Conservation (phyloP, 2,797 vertebrate genomes). For the Acridotheres tristis region DNA sequence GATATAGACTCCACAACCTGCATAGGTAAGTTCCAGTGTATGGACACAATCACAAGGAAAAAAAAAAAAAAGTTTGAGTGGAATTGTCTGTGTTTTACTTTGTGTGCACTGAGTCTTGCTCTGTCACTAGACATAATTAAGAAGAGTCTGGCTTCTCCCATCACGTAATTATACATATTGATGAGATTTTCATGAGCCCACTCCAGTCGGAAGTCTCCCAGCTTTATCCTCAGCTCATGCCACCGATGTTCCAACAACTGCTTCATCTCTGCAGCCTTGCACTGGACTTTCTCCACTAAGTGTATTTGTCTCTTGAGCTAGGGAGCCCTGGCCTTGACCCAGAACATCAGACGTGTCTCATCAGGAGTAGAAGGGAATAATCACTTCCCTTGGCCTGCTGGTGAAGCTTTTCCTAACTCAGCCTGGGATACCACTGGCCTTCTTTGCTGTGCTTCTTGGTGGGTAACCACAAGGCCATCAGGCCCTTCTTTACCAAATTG, state of each 20-base stretch:
- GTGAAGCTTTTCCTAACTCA: not conserved
- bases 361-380: not conserved
- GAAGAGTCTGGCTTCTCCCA: not conserved
- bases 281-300: not conserved
- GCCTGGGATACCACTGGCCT: no score
- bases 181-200: no score
- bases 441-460: not conserved
- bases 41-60: not conserved
- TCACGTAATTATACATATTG: no score
- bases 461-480: no score
- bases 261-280: rapidly evolving
- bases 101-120: not conserved
- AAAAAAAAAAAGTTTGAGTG: not conserved
- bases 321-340: not conserved
- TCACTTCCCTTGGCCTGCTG: not conserved
- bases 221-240: not conserved
- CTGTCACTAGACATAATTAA: not conserved
- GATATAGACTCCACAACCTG: not conserved
- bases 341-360: not conserved
- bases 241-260: not conserved
- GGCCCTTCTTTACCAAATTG: not conserved
- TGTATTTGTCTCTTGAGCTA: not conserved
- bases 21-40: not conserved
- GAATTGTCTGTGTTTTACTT: not conserved
- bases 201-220: rapidly evolving